Base-by-base conservation (phyloP, 1,140 invertebrate genomes). In the Globodera ellingtonae region DNA sequence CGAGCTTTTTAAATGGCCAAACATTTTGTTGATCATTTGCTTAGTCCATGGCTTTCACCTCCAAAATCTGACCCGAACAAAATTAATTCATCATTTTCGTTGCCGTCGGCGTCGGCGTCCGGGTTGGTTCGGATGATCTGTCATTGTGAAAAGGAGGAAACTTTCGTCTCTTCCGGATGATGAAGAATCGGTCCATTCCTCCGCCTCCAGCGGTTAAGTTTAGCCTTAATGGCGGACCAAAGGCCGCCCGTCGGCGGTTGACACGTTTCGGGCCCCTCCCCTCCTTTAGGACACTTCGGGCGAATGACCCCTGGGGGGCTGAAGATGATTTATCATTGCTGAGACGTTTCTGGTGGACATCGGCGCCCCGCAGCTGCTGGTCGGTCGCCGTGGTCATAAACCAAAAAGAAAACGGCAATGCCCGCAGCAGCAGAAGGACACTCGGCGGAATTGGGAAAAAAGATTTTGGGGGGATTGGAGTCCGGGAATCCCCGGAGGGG, bases 251-350 rank as follows among this genome's bases (percentile, higher is more conserved):
- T 70, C 67, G 24, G 35, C 21, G 67, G 67, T 70, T 70, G 67
- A 70, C 67, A 70, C 67, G 67, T 70, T 70, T 70, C 67, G 67
- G 46, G 24, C 35, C 66, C 9, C n/a, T n/a, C 9, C 67, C 18
- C 56, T 18, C 56, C 56, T 6, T 62, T 18, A 62, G 56, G 56
- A 62, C 56, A 18, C 56, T 62, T 62, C 15, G 1, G 56, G 56
- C 56, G 56, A 6, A 6, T 62, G 56, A 62, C 56, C 56, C 56
- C 15, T 7, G 13, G 56, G 56, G 56, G 56, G 56, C 56, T 62
- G 56, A 62, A 18, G 56, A 62, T 62, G 56, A 62, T 62, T 62
- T 62, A 62, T 62, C 56, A 15, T 62, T 15, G 56, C 56, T 62
- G 56, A 13, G 50, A 52, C 50, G 7, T 52, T 52, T 62, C 56